These are phyloP conservation scores for Oncorhynchus masou DNA, from an alignment of 2,113 vertebrate species.

Conservation along the genomic window DNA sequence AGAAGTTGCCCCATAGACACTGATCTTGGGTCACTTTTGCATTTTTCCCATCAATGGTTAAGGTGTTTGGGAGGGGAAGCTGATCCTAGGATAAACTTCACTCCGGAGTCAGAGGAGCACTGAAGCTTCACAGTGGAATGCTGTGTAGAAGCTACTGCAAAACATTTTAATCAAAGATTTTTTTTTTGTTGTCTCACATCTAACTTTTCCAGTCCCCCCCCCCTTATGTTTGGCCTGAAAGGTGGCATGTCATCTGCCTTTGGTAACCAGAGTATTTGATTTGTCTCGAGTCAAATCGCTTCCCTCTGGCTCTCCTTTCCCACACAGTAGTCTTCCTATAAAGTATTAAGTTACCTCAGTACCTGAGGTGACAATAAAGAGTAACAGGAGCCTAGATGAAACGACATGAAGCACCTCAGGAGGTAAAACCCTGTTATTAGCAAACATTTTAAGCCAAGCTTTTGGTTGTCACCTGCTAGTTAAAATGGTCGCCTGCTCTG, in stretches of 20 bases:
- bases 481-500: not conserved
- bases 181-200: slow-evolving; percentile 19
- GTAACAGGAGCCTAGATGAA: slow-evolving; percentile 19
- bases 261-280: slow-evolving; percentile 1
- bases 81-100: not conserved
- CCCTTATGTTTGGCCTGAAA: not conserved
- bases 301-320: not conserved
- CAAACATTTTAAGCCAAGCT: too few relatives aligned
- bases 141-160: slow-evolving; percentile 1
- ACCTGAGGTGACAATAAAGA: not conserved
- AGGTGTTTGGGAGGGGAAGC: too few relatives aligned
- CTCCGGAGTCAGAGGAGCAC: too few relatives aligned
- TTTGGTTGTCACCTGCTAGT: slow-evolving; percentile 11
- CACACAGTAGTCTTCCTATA: not conserved
- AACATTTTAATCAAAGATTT: not conserved
- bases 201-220: slow-evolving; percentile 4
- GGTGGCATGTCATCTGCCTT: slow-evolving; percentile 16
- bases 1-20: not conserved
- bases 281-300: not conserved
- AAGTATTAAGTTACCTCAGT: slow-evolving; percentile 29
- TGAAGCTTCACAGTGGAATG: too few relatives aligned
- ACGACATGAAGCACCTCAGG: not conserved
- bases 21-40: too few relatives aligned
- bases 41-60: too few relatives aligned
- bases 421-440: not conserved